Percentiles rank a stretch among this genome's conserved stretches.
These are phyloP conservation scores for Pocillopora meandrina DNA, from an alignment of 92 coral and sea anemone species.

Conservation along the genomic window DNA sequence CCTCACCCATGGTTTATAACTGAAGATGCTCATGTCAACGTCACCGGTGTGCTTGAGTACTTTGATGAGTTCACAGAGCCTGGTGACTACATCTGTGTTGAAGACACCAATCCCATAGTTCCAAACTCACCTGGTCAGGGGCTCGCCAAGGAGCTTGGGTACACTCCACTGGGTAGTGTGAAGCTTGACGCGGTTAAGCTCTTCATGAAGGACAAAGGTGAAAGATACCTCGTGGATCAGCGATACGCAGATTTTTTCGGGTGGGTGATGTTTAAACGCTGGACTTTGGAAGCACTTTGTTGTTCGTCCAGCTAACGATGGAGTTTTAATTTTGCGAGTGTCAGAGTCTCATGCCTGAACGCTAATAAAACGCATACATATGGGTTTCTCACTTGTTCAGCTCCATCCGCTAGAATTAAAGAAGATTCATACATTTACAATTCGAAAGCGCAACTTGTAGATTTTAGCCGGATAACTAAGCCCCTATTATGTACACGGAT, in stretches of 20 bases:
- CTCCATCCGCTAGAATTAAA: too few relatives aligned
- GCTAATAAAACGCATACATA: too few relatives aligned
- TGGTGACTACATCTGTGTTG: slow-evolving; percentile 65
- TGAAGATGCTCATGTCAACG: slow-evolving; percentile 63
- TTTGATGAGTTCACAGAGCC: slow-evolving; percentile 52
- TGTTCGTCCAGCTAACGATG: too few relatives aligned
- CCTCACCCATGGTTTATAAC: slow-evolving; percentile 71
- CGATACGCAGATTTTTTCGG: slow-evolving; percentile 69
- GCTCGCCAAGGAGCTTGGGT: slow-evolving; percentile 24
- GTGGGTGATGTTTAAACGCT: slow-evolving; percentile 16
- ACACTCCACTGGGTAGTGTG: slow-evolving; percentile 4
- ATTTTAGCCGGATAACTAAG: too few relatives aligned
- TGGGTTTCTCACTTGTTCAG: too few relatives aligned
- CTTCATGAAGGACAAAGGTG: slow-evolving; percentile 50
- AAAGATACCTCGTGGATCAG: slow-evolving; percentile 51
- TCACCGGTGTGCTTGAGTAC: slow-evolving; percentile 56
- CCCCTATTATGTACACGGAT: too few relatives aligned
- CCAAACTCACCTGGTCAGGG: slow-evolving; percentile 22
- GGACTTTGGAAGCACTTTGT: too few relatives aligned
- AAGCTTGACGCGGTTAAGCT: slow-evolving; percentile 40
- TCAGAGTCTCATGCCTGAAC: too few relatives aligned
- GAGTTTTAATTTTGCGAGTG: too few relatives aligned
- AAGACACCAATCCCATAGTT: slow-evolving; percentile 51
- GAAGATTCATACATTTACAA: too few relatives aligned
- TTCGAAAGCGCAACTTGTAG: too few relatives aligned